phyloP scores from a whole-genome alignment of 53 echinoderm and acorn worm genomes.

The Luidia sarsii region DNA sequence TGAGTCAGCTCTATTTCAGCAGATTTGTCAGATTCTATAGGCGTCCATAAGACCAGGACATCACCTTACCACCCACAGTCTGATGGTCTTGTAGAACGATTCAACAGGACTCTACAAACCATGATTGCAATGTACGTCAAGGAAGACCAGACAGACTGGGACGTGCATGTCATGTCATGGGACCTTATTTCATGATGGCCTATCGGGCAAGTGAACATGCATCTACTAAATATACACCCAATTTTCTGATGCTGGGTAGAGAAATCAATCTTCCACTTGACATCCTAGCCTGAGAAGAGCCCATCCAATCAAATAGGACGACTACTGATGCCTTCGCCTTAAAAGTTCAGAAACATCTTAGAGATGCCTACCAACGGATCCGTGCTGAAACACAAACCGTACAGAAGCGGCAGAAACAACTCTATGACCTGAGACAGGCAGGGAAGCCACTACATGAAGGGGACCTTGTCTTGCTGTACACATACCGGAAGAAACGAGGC shows the following conservation, averaged over 20 bases:
- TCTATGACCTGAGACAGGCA: neutral
- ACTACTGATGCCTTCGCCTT: neutral
- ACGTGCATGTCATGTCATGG: conserved; percentile 22
- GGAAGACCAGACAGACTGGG: conserved; percentile 50
- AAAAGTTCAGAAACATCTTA: neutral
- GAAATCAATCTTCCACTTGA: conserved; percentile 3
- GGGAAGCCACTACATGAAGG: neutral
- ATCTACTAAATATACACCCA: neutral
- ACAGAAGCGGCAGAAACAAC: neutral
- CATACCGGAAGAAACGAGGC: neutral
- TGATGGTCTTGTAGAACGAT: conserved; percentile 18
- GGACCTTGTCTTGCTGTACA: neutral
- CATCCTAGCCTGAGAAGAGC: neutral
- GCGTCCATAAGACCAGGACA: conserved; percentile 34
- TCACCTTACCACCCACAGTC: conserved; percentile 32
- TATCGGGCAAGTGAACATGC: conserved; percentile 26
- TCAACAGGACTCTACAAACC: conserved; percentile 37
- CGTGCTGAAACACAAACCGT: neutral
- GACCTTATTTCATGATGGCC: conserved; percentile 38
- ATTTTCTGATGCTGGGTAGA: neutral
- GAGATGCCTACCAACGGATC: neutral
- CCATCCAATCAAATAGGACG: neutral
- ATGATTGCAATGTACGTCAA: conserved; percentile 33
- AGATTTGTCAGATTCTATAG: conserved; percentile 27
- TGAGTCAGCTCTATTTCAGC: conserved; percentile 23